Conservation (phyloP, 2,797 vertebrate genomes). For the Acestrorhynchus altus region DNA sequence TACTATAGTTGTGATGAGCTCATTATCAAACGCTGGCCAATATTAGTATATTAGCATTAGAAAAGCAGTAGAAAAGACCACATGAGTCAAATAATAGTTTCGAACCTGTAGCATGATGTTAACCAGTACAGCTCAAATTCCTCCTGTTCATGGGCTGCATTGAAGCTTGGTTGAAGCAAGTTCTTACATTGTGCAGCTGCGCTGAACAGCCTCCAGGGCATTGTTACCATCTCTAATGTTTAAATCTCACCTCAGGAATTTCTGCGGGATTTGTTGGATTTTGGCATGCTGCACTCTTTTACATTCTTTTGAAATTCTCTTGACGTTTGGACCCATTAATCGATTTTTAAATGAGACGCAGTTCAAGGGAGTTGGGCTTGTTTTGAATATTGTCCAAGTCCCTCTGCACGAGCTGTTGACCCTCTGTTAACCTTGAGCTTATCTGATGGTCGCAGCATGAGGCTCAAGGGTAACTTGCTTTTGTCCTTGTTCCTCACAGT, state of each 20-base stretch:
- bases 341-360: neutral
- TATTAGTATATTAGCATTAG: too few species aligned
- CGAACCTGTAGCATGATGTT: neutral
- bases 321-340: neutral
- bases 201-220: neutral
- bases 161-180: neutral
- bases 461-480: neutral
- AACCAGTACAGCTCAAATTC: neutral
- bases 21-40: too few species aligned
- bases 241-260: neutral
- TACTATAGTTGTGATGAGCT: too few species aligned
- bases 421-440: neutral
- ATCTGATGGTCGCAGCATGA: conserved; percentile 29
- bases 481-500: neutral
- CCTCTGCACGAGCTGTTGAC: neutral
- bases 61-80: too few species aligned
- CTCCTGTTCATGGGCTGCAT: neutral
- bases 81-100: too few species aligned
- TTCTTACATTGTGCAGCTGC: neutral
- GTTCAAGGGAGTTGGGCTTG: neutral
- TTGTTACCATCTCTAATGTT: neutral
- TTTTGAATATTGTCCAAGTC: neutral
- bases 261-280: neutral
- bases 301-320: neutral
- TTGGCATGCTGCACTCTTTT: neutral